phyloP scores from a whole-genome alignment of 1,140 invertebrate species.

The Leptonema lineaticorne region DNA sequence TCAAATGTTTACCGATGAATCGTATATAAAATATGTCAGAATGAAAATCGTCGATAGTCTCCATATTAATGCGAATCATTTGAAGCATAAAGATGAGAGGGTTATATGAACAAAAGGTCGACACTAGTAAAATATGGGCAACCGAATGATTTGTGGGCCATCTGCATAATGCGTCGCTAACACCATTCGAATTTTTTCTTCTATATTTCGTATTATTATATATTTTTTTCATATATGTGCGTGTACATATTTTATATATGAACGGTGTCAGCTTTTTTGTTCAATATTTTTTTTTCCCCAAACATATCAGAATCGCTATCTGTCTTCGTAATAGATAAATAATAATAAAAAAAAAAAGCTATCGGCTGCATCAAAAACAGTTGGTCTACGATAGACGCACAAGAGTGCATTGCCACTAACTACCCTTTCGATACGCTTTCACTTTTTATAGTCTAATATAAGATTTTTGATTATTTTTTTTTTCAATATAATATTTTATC shows the following conservation, averaged over 20 bases:
- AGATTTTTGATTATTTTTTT: not conserved
- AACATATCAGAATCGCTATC: not conserved
- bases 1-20: no score
- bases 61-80: slow-evolving; percentile 3
- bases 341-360: not conserved
- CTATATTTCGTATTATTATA: no score
- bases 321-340: not conserved
- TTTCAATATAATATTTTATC: not conserved
- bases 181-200: not conserved
- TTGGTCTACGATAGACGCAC: not conserved
- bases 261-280: not conserved
- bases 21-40: no score
- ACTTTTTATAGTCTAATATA: not conserved
- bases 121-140: slow-evolving; percentile 7
- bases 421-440: slow-evolving; percentile 12
- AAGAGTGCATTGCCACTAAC: slow-evolving; percentile 9
- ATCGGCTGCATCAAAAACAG: not conserved
- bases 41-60: not conserved
- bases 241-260: not conserved
- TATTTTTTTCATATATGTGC: no score
- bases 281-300: not conserved
- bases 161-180: slow-evolving; percentile 24
- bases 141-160: slow-evolving; percentile 29
- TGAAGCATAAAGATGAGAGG: slow-evolving; percentile 16
- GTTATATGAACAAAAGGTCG: slow-evolving; percentile 20